Percentiles rank a stretch among this genome's conserved stretches.
Conservation (phyloP, 2,797 vertebrate species). For the Phoeniculus purpureus region DNA sequence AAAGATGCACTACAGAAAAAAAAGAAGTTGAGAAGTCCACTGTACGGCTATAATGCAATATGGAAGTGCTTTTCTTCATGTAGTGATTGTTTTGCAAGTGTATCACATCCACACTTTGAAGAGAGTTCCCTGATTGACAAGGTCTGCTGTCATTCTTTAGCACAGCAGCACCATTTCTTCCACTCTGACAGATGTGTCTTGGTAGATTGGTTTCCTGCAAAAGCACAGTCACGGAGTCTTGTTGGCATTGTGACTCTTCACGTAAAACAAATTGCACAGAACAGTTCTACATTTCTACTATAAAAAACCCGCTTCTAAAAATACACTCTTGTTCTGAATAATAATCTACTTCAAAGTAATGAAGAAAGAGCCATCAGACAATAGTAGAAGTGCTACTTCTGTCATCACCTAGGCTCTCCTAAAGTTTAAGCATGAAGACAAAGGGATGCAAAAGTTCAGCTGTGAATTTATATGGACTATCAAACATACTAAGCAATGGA, state of each 20-base stretch:
- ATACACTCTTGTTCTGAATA: not conserved
- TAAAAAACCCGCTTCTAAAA: constrained; percentile 35
- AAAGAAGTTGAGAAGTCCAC: not conserved
- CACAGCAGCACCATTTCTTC: not conserved
- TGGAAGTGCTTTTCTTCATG: not conserved
- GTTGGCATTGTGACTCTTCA: not conserved
- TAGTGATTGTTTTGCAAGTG: not conserved
- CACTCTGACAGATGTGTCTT: not conserved
- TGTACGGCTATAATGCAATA: not conserved
- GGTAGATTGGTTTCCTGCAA: not conserved
- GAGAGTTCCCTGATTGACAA: not conserved
- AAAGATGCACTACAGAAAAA: not conserved
- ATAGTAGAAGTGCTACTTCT: not conserved
- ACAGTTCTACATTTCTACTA: not conserved
- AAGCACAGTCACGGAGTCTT: constrained; percentile 15
- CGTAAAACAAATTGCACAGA: not conserved
- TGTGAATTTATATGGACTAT: not conserved
- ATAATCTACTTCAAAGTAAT: constrained; percentile 18
- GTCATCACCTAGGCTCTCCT: not conserved
- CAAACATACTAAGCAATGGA: not conserved
- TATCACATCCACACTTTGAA: not conserved
- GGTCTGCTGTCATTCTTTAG: not conserved
- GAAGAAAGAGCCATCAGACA: not conserved
- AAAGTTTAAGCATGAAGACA: not conserved
- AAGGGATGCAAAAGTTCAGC: constrained; percentile 1